phyloP scores from a whole-genome alignment of 2,113 vertebrate genomes.

The Shinisaurus crocodilurus region DNA sequence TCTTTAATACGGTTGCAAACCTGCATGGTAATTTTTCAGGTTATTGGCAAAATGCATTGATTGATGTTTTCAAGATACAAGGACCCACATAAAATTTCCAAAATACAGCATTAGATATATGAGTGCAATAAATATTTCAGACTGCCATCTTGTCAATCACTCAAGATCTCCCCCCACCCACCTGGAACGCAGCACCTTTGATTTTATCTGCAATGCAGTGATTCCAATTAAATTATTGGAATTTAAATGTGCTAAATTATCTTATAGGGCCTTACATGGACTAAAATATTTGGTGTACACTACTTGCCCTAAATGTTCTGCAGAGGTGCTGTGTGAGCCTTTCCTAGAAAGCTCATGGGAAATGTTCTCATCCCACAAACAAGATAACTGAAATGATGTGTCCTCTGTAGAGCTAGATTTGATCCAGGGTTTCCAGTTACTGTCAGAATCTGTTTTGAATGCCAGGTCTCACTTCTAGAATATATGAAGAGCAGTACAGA shows the following conservation, averaged over 20 bases:
- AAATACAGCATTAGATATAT: conserved; percentile 1
- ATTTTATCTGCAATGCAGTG: background rate
- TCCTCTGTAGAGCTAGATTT: background rate
- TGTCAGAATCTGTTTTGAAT: background rate
- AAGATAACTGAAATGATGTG: background rate
- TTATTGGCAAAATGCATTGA: conserved; percentile 22
- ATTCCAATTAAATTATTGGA: background rate
- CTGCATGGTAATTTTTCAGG: background rate
- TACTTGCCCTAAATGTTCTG: background rate
- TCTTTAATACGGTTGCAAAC: conserved; percentile 14
- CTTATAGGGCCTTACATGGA: background rate
- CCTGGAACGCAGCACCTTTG: background rate
- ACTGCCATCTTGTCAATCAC: conserved; percentile 9
- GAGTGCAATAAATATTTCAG: background rate
- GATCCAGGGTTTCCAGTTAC: background rate
- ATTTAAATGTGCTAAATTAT: background rate
- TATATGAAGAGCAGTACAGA: background rate
- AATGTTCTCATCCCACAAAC: background rate
- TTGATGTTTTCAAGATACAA: conserved; percentile 1
- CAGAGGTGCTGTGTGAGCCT: background rate
- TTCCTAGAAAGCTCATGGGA: background rate
- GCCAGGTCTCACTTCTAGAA: background rate
- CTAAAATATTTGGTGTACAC: background rate
- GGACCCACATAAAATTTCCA: conserved; percentile 17
- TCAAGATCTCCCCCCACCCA: background rate